Evolutionary conservation across 2,797 vertebrate species (phyloP).

Genomic region (Phataginus tricuspis): DNA sequence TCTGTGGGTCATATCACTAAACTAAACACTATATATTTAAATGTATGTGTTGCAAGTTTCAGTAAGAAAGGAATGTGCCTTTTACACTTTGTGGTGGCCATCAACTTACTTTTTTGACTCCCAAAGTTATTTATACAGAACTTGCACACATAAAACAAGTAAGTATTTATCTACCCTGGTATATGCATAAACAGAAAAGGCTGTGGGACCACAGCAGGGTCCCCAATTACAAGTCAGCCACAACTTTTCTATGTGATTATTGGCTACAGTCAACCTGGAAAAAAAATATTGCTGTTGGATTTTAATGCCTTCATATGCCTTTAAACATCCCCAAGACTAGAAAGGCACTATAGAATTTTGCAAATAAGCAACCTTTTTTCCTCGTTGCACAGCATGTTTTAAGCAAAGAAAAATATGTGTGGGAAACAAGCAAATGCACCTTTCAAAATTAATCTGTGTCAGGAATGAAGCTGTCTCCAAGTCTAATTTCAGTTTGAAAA

Average conservation of each 20-base stretch:
- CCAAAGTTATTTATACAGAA: conserved; percentile 67
- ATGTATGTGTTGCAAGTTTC: conserved; percentile 55
- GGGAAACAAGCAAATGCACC: conserved; percentile 40
- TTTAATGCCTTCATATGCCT: conserved; percentile 74
- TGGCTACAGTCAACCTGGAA: conserved; percentile 82
- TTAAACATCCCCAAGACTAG: conserved; percentile 60
- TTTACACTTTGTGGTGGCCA: conserved; percentile 66
- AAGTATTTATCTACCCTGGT: conserved; percentile 78
- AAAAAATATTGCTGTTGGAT: conserved; percentile 85
- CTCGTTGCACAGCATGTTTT: neutral
- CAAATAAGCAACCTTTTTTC: conserved; percentile 51
- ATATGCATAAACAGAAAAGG: conserved; percentile 79
- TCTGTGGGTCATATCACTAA: conserved; percentile 77
- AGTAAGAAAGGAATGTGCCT: conserved; percentile 72
- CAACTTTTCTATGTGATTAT: conserved; percentile 81
- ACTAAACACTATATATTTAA: conserved; percentile 77
- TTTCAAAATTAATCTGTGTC: conserved; percentile 64
- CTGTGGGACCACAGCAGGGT: conserved; percentile 78
- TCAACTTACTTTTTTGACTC: conserved; percentile 73
- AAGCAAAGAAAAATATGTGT: conserved; percentile 61
- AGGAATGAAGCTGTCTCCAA: conserved; percentile 64
- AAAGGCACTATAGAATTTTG: conserved; percentile 61
- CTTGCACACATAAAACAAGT: conserved; percentile 77
- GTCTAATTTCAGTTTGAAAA: conserved; percentile 49
- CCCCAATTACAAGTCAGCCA: conserved; percentile 77